Base-by-base conservation (phyloP, 1,140 invertebrate species). In the Drosophila sturtevanti region DNA sequence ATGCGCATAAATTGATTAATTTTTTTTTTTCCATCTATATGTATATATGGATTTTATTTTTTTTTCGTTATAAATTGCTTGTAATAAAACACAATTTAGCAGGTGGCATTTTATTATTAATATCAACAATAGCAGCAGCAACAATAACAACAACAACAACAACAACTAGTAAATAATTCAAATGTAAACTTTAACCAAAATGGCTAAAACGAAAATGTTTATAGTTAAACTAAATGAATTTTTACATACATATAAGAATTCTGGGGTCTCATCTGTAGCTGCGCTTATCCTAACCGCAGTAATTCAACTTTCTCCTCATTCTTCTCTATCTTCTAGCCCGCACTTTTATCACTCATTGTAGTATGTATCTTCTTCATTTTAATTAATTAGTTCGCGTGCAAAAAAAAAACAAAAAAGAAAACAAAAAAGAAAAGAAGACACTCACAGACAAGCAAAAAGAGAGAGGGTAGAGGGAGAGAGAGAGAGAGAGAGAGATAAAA, bases 51-150 rank as follows among this genome's bases (percentile, higher is more conserved):
- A 1, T 24, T 24, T 24, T 24, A 2, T 24, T 31, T 31, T 48
- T 21, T 3, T 21, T 44, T 48, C 3, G 79, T 86, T 86, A 85
- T 86, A 86, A 85, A 86, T 86, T 84, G 69, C 65, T 54, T 31
- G 69, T 86, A 85, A 85, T 86, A 81, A 85, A 81, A 86, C 81
- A 86, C 63, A 59, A 70, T 74, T 71, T 77, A 84, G 68, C 81
- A 86, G 77, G 81, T 84, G 81, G 65, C 81, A 62, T 80, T 85
- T 84, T 34, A 48, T 48, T 48, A 18, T 10, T 48, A 48, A 48
- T 48, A 11, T 9, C 16, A 21, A 21, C 41, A 48, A 18, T 6
- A 41, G 6, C 35, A 37, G 3, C 35, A n/a, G 2, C 37, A 38
- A 14, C 38, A 41, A 41, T 10, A 41, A 41, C n/a, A 41, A 41